Evolutionary conservation across 2,797 vertebrate genomes (phyloP), one percentile per base, ranked within the genome.

Genomic region (Mionectes olivaceus): DNA sequence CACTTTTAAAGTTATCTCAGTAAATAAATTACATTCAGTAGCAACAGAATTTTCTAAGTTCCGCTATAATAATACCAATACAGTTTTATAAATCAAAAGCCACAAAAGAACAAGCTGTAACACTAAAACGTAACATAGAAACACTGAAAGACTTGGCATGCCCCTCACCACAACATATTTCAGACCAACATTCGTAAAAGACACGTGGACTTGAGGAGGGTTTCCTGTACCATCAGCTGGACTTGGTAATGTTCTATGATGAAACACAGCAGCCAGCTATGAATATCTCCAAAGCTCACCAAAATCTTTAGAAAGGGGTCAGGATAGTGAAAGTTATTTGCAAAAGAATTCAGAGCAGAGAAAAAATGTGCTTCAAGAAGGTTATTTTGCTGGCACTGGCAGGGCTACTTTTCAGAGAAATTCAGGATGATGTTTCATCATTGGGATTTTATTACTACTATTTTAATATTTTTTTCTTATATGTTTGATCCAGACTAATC

Each of bases 71-170:
- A 76, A 24, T 19, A 55, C 19, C 8, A 50, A 32, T 14, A 41
- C 2, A 63, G 25, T 60, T 71, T 67, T 63, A 53, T 30, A 73
- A 81, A 55, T 32, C 32, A 87, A 43, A 52, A 84, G 61, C 39
- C 35, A 83, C 19, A 35, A 39, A 74, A 78, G 18, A 75, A 75
- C 5, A 63, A 24, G 15, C 14, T 71, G 41, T 30, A 52, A 52
- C 17, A 52, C 17, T 52, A 52, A 75, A 64, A 30, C 1, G 2
- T 32, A 47, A 64, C 32, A 71, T 0, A 43, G n/a, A 69, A 83
- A 55, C 2, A 1, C 0, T 49, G 32, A 33, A 65, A 79, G 25
- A 43, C 32, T 37, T 15, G 5, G 8, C 0, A 0, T 55, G 24
- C 13, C 22, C 6, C 32, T 79, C 15, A n/a, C 12, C 37, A 61